Evolutionary conservation across 2,797 vertebrate genomes (phyloP).

Genomic region (Brachyalestes nurse): DNA sequence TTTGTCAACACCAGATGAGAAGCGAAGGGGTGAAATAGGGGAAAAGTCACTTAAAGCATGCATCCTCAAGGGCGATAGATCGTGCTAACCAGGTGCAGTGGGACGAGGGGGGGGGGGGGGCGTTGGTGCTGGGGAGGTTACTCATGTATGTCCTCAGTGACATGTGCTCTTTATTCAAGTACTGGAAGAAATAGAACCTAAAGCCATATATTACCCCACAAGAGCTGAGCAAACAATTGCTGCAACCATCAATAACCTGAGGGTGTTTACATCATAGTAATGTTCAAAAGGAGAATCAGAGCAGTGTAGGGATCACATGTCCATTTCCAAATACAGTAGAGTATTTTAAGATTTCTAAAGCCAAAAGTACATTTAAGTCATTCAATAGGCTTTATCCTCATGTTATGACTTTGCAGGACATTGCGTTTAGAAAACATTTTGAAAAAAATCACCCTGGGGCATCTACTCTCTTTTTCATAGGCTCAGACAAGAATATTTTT

Average conservation of each 20-base stretch:
- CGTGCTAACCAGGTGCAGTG: background rate
- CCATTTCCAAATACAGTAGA: too few relatives aligned
- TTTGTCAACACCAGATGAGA: conserved; percentile 42
- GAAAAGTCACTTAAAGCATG: conserved; percentile 32
- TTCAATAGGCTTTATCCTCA: too few relatives aligned
- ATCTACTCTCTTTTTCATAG: too few relatives aligned
- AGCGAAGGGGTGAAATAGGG: conserved; percentile 21
- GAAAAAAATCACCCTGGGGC: too few relatives aligned
- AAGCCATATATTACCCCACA: background rate
- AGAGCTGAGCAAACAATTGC: background rate
- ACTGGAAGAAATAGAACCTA: background rate
- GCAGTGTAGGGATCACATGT: background rate
- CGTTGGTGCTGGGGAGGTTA: background rate
- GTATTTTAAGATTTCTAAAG: too few relatives aligned
- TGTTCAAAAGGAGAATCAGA: background rate
- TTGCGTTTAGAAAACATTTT: too few relatives aligned
- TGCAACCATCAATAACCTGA: conserved; percentile 6
- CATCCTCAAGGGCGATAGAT: conserved; percentile 35
- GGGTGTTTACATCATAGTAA: conserved; percentile 19
- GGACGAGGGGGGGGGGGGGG: background rate
- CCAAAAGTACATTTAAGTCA: too few relatives aligned
- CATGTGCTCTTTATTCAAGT: background rate
- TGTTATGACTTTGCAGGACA: too few relatives aligned
- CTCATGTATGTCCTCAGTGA: conserved; percentile 27
- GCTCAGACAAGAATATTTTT: too few relatives aligned